A percentile compares a stretch with the other conserved stretches of the same genome.
Conservation (phyloP, 2,888 invertebrate genomes). For the Bhutanitis thaidina region DNA sequence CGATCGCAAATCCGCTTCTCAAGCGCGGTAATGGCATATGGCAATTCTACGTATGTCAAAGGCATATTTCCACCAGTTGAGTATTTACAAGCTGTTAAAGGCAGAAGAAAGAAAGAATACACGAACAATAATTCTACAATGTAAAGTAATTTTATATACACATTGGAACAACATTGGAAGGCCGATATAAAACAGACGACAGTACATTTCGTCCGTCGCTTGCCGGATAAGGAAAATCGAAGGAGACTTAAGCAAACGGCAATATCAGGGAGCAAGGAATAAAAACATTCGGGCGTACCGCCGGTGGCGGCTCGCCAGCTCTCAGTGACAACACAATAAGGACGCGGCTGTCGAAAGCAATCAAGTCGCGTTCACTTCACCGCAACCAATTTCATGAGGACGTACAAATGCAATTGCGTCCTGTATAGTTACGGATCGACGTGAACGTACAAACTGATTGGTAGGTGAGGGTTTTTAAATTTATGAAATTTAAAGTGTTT, state of each 20-base stretch:
- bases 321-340: conserved; percentile 70
- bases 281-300: conserved; percentile 49
- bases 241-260: conserved; percentile 52
- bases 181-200: conserved; percentile 8
- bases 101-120: too few species aligned
- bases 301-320: conserved; percentile 62
- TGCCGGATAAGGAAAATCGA: conserved; percentile 39
- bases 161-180: neutral
- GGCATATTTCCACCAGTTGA: too few species aligned
- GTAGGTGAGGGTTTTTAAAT: neutral
- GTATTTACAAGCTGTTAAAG: too few species aligned
- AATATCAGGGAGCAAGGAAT: conserved; percentile 50
- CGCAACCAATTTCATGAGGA: conserved; percentile 50
- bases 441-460: conserved; percentile 16
- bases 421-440: conserved; percentile 20
- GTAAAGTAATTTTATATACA: neutral
- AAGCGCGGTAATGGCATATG: too few species aligned
- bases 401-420: conserved; percentile 31
- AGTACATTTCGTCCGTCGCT: conserved; percentile 20
- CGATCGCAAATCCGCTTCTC: too few species aligned
- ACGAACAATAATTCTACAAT: neutral
- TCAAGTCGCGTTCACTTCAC: conserved; percentile 53
- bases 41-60: too few species aligned
- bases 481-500: too few species aligned
- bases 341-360: conserved; percentile 64